phyloP scores from a whole-genome alignment of 2,113 vertebrate species.

The Lepus americanus region DNA sequence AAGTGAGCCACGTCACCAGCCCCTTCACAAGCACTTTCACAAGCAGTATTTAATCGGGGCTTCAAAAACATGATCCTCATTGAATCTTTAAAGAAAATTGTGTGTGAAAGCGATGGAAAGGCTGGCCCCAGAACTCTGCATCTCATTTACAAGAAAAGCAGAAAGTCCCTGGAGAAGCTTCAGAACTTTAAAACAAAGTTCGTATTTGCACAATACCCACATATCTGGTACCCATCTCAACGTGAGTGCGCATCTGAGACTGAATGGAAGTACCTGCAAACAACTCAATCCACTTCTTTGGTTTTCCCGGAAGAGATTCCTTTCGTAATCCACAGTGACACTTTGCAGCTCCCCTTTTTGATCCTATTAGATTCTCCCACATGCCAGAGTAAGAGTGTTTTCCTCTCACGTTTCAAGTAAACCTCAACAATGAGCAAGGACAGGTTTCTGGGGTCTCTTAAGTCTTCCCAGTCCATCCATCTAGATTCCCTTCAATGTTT shows the following conservation, averaged over 20 bases:
- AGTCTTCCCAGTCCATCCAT: background rate
- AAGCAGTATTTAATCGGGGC: background rate
- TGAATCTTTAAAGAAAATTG: background rate
- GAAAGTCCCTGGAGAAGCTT: background rate
- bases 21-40: background rate
- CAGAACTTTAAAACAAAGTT: background rate
- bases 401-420: background rate
- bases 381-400: background rate
- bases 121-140: background rate
- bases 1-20: too few species aligned
- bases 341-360: background rate
- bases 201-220: background rate
- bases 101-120: background rate
- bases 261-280: background rate
- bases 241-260: background rate
- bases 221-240: background rate
- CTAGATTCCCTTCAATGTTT: background rate
- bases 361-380: background rate
- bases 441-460: background rate
- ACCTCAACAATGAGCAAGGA: background rate
- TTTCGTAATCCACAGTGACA: background rate
- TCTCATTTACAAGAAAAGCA: conserved; percentile 6
- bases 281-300: background rate
- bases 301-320: background rate
- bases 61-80: background rate